These are phyloP conservation scores for Nomada lathburiana DNA, from an alignment of 2,888 invertebrate species.

Conservation along the genomic window DNA sequence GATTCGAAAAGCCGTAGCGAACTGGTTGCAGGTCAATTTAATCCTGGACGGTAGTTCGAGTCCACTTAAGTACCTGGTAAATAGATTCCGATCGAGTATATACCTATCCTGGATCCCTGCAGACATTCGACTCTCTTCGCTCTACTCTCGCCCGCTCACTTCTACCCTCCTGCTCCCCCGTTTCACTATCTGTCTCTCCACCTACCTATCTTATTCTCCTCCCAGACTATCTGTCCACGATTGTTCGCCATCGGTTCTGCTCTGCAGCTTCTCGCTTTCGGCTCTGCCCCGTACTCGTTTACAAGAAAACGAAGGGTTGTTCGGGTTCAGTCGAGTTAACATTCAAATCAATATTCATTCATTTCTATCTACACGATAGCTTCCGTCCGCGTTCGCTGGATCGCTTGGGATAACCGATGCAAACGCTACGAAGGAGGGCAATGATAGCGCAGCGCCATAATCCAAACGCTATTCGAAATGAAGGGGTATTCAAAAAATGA, in stretches of 20 bases:
- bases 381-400: conserved; percentile 22
- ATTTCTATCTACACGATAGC: conserved; percentile 36
- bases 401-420: conserved; percentile 30
- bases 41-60: conserved; percentile 75
- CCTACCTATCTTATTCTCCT: conserved; percentile 9
- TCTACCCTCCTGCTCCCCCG: conserved; percentile 16
- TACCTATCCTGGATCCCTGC: conserved; percentile 69
- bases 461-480: not conserved
- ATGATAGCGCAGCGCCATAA: conserved; percentile 12
- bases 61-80: conserved; percentile 77
- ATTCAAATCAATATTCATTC: conserved; percentile 72
- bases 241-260: conserved; percentile 15
- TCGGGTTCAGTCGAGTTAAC: conserved; percentile 56
- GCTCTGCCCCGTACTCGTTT: conserved; percentile 4
- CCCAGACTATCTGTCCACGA: conserved; percentile 29
- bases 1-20: conserved; percentile 65
- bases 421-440: not conserved
- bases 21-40: conserved; percentile 76
- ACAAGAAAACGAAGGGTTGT: conserved; percentile 49
- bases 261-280: not conserved
- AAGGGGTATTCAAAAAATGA: conserved; percentile 3
- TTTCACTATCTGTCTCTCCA: conserved; percentile 32
- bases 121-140: conserved; percentile 69
- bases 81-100: conserved; percentile 75
- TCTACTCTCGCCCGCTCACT: conserved; percentile 46